A percentile compares a stretch with the other conserved stretches of the same genome.
Evolutionary conservation across 2,797 vertebrate genomes (phyloP).

Genomic region (Acestrorhynchus altus): DNA sequence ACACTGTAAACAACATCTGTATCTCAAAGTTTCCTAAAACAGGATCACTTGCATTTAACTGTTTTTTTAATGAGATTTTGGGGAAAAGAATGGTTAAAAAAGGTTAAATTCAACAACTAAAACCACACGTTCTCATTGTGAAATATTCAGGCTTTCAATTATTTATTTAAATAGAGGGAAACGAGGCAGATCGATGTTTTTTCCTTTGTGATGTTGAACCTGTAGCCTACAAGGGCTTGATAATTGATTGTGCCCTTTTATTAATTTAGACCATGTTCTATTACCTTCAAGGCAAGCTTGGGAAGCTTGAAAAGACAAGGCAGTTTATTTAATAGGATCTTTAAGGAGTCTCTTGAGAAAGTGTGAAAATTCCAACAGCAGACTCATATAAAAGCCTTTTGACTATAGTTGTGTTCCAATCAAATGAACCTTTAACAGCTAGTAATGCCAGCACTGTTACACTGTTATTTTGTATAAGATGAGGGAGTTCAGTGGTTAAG

Average conservation of each 20-base stretch:
- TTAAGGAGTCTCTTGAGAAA: conserved; percentile 47
- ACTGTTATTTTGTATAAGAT: not conserved
- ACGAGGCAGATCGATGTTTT: conserved; percentile 44
- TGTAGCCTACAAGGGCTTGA: conserved; percentile 39
- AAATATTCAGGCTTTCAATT: conserved; percentile 45
- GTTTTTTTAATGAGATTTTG: not conserved
- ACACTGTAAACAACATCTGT: not conserved
- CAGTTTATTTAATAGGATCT: conserved; percentile 50
- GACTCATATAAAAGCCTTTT: not conserved
- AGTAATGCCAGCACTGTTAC: not conserved
- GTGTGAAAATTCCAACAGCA: conserved; percentile 26
- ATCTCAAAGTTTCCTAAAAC: too few relatives aligned
- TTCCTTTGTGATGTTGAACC: conserved; percentile 45
- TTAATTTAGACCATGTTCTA: conserved; percentile 57
- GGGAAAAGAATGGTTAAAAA: not conserved
- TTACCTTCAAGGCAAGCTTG: conserved; percentile 53
- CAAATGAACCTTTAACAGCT: conserved; percentile 1
- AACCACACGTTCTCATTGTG: conserved; percentile 3
- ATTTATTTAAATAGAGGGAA: conserved; percentile 47
- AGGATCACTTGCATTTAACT: not conserved
- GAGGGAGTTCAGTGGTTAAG: not conserved
- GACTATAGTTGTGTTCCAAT: not conserved
- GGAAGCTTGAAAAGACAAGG: conserved; percentile 24
- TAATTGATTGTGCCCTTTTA: conserved; percentile 58
- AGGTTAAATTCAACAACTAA: conserved; percentile 1